A percentile compares a stretch with the other conserved stretches of the same genome.
These are phyloP conservation scores for Caenorhabditis plicata DNA, from an alignment of 2,888 invertebrate genomes.

Conservation along the genomic window DNA sequence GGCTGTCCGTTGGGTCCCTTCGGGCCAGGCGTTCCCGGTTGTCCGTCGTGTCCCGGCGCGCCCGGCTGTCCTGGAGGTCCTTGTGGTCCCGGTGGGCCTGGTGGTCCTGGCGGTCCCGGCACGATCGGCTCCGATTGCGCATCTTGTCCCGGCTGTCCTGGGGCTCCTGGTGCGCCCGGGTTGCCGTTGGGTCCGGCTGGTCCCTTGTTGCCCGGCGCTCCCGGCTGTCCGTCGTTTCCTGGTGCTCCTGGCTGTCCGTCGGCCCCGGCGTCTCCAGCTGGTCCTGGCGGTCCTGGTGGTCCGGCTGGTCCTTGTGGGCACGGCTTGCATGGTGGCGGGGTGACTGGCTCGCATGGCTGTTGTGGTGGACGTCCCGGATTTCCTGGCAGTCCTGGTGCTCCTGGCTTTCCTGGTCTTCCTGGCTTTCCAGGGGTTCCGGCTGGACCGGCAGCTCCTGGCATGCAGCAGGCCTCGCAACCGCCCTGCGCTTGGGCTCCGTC, in stretches of 20 bases:
- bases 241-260: conserved; percentile 36
- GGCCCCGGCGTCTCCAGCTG: conserved; percentile 39
- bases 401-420: conserved; percentile 45
- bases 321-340: conserved; percentile 54
- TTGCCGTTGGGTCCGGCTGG: conserved; percentile 45
- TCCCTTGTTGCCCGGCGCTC: no score
- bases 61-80: no score
- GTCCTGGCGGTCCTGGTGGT: conserved; percentile 48
- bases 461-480: conserved; percentile 58
- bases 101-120: no score
- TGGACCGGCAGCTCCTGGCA: conserved; percentile 48
- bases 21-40: no score
- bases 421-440: conserved; percentile 46
- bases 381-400: conserved; percentile 50
- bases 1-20: no score
- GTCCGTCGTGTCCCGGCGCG: no score
- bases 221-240: conserved; percentile 32
- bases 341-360: conserved; percentile 55
- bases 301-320: conserved; percentile 51
- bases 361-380: conserved; percentile 45
- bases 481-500: conserved; percentile 29
- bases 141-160: conserved; percentile 31
- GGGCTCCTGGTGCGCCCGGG: conserved; percentile 47
- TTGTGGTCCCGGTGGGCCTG: no score
- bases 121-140: no score